Base-by-base conservation (phyloP, 1,140 invertebrate genomes). In the Eriosoma lanigerum region DNA sequence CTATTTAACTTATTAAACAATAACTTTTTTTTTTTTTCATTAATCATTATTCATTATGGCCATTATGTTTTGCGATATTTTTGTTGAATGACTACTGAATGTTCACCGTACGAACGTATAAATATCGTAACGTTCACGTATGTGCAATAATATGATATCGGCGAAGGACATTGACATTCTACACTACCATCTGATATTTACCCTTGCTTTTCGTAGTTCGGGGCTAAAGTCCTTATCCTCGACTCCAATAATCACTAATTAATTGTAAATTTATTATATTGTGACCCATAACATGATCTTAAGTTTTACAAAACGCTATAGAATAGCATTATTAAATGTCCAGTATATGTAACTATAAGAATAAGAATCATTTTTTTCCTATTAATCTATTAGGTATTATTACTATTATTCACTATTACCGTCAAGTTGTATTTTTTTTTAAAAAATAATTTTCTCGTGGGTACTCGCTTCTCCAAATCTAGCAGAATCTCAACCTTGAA, bases 221-320 rank as follows among this genome's bases (percentile, higher is more conserved):
- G n/a, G 56, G 56, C 75, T 62, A 62, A 46, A 78, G 56, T 78
- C 75, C 56, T 78, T 78, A 78, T 78, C 56, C 75, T 78, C 56
- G 75, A 48, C 46, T 62, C 38, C 17, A 1, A 24, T 68, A 78
- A 78, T 78, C 56, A 19, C 44, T 60, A 78, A 78, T 78, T 78
- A 78, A 78, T 78, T 21, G 75, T 21, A 78, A 62, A 60, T 60
- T 26, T 32, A 78, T 78, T 78, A 24, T 48, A 48, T 17, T 24
- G 15, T 21, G 21, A 13, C 21, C 66, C 13, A n/a, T n/a, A 13
- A 68, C 66, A 56, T 66, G n/a, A 64, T 44, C n/a, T n/a, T n/a
- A n/a, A n/a, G n/a, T n/a, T n/a, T n/a, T n/a, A n/a, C n/a, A n/a
- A n/a, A 38, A 64, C 32, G 13, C 48, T 50, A 52, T 21, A 32